Base-by-base conservation (phyloP, 2,113 vertebrate species). In the Forbesichthys agassizii region DNA sequence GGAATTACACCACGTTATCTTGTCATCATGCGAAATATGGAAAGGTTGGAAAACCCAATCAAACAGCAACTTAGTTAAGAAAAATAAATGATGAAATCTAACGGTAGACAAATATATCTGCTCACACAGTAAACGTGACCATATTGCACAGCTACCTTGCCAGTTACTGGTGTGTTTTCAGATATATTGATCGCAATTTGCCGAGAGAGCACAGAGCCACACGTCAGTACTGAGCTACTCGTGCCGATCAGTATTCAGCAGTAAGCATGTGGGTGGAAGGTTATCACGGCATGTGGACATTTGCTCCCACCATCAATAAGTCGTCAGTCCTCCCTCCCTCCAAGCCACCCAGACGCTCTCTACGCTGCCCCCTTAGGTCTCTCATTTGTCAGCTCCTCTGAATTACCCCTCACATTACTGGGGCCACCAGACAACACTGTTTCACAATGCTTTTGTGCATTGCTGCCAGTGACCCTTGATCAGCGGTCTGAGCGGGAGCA, bases 251-350 rank as follows among this genome's bases (percentile, higher is more conserved):
- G 58, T 75, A 77, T 81, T 81, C 68, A 83, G 73, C 81, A 79
- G 78, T 84, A 79, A 88, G 71, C 66, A 74, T 83, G 76, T 75
- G 76, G 86, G 84, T 72, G 78, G 77, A 60, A 85, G 71, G 66
- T 77, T 75, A 86, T 83, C 82, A 58, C 66, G 65, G 68, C 59
- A n/a, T 16, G 16, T 46, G 52, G 68, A 89, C 74, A 84, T 85
- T 42, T 86, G 81, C 74, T 81, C 68, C 49, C 86, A 85, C 82
- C 81, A 86, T 88, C 86, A 87, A 89, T 89, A 88, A 78, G 73
- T 85, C 62, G 20, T 84, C 86, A 68, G 75, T 85, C 79, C 73
- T 74, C 71, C 70, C 27, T 27, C 27, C 27, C 27, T 27, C 27
- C 27, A 2, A 27, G 27, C 27, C 67, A 56, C 53, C 75, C 73